These are phyloP conservation scores for Trigoniulus corallinus DNA, from an alignment of 1,140 invertebrate species.

Conservation along the genomic window DNA sequence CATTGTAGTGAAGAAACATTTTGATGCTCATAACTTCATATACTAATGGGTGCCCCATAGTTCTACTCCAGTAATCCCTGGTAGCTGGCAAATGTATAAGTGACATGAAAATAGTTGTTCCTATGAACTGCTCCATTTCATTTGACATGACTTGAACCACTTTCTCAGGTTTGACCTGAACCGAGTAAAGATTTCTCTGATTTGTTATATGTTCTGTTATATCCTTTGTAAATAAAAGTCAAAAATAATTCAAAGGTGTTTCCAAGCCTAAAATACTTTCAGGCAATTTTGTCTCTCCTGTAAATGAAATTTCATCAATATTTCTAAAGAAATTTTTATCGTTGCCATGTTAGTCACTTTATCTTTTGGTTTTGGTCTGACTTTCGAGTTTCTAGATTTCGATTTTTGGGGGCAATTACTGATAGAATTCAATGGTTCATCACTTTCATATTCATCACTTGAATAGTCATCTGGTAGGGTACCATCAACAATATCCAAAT, in stretches of 20 bases:
- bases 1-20: conserved; percentile 8
- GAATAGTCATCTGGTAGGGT: too few relatives aligned
- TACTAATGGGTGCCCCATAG: not conserved
- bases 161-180: not conserved
- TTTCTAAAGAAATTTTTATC: not conserved
- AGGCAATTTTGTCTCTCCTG: not conserved
- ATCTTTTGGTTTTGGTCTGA: too few relatives aligned
- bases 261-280: not conserved
- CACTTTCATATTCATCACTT: too few relatives aligned
- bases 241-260: not conserved
- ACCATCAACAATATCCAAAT: not conserved
- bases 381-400: too few relatives aligned
- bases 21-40: conserved; percentile 2
- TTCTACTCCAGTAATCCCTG: not conserved
- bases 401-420: too few relatives aligned
- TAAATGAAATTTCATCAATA: not conserved
- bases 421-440: too few relatives aligned
- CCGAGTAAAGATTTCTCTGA: too few relatives aligned
- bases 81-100: not conserved
- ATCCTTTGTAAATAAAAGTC: too few relatives aligned
- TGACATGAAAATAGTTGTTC: too few relatives aligned
- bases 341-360: not conserved
- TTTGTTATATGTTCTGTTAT: too few relatives aligned
- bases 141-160: not conserved
- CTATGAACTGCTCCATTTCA: too few relatives aligned